A percentile compares a stretch with the other conserved stretches of the same genome.
Conservation (phyloP, 2,888 invertebrate species). For the Tenthredo mesomela region DNA sequence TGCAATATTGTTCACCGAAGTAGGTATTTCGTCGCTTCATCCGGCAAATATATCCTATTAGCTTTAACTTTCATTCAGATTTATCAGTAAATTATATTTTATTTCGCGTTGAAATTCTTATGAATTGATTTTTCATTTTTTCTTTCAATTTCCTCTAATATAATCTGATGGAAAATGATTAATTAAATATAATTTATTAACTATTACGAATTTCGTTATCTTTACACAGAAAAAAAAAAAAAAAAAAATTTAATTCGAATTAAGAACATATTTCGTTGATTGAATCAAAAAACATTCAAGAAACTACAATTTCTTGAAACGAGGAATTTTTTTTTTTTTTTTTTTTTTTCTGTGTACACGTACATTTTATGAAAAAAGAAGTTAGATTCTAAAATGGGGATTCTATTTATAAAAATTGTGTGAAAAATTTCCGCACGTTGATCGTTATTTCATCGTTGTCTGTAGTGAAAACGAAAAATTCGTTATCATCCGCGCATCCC, state of each 20-base stretch:
- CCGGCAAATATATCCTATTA: background rate
- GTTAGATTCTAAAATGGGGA: background rate
- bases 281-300: no score
- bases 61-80: background rate
- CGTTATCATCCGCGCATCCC: conserved; percentile 40
- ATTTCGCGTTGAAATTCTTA: no score
- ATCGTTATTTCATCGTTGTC: conserved; percentile 6
- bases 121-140: background rate
- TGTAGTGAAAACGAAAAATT: conserved; percentile 11
- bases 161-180: background rate
- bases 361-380: no score
- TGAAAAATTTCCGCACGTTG: background rate
- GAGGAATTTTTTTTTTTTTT: no score
- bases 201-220: background rate
- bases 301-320: no score
- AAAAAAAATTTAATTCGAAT: no score
- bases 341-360: no score
- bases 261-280: no score
- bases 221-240: no score
- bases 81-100: no score
- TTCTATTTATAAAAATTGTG: background rate
- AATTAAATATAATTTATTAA: background rate
- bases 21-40: background rate
- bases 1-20: background rate
- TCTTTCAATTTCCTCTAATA: background rate